Base-by-base conservation (phyloP, 2,113 vertebrate species). In the Cisticola juncidis region DNA sequence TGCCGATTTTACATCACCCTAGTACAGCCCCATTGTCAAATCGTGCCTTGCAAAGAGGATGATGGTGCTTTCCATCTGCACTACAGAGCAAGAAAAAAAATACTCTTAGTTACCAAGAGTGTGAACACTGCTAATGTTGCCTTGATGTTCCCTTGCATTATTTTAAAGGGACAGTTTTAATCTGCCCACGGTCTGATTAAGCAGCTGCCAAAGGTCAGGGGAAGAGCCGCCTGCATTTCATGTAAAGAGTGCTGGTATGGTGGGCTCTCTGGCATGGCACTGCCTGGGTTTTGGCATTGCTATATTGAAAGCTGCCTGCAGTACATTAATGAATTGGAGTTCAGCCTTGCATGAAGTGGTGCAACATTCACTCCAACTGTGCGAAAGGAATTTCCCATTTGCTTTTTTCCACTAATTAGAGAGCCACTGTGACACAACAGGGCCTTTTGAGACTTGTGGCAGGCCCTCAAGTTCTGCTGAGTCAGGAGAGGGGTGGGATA, bases 1-100 rank as follows among this genome's bases (percentile, higher is more conserved):
- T 11, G n/a, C 10, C 5, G 18, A 47, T 84, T 84, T 65, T 56
- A 44, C 18, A 29, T 9, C 68, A 47, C 0, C 25, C 18, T 18
- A 16, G 47, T 3, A 25, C 0, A 0, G 15, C 9, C 25, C 26
- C 44, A 25, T 12, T 1, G 3, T 1, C 2, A 64, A 64, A 12
- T 14, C 4, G 1, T 9, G 28, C 21, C 29, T 35, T 11, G 11
- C 23, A 28, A 56, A 77, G 40, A 42, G 42, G 26, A 26, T 7
- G 12, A 42, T n/a, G 57, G 36, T 26, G 15, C 31, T 81, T 40
- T 36, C 25, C 40, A 45, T 2, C 4, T 2, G 0, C 35, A 17
- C 9, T 42, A 24, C 20, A 40, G 15, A n/a, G 8, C 8, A 53
- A 38, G n/a, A 91, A 68, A 48, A 25, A 21, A 33, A 76, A 36